phyloP scores from a whole-genome alignment of 1,140 invertebrate species.

The Drosophila biarmipes region DNA sequence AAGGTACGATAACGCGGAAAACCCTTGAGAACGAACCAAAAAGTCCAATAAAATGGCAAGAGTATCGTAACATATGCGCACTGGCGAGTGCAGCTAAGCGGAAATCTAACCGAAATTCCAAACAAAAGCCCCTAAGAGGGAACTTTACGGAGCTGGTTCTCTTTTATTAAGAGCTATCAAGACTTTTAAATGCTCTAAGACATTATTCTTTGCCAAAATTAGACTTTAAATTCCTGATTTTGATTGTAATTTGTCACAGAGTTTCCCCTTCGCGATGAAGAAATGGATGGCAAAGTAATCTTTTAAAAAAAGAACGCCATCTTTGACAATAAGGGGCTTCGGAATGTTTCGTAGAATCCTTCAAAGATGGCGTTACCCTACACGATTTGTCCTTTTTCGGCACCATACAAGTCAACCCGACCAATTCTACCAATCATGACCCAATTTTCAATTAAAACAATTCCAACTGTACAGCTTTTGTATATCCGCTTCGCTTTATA shows the following conservation, averaged over 20 bases:
- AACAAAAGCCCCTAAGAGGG: slow-evolving; percentile 19
- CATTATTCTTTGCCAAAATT: background rate
- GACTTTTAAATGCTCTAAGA: slow-evolving; percentile 9
- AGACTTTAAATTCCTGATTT: background rate
- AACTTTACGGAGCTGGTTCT: slow-evolving; percentile 11
- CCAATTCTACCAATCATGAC: slow-evolving; percentile 20
- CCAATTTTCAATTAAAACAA: slow-evolving; percentile 36
- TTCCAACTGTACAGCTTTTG: slow-evolving; percentile 38
- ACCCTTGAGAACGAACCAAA: slow-evolving; percentile 29
- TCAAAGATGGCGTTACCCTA: no score
- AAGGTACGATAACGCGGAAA: slow-evolving; percentile 27
- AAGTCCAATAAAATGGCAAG: slow-evolving; percentile 23
- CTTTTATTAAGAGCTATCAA: no score
- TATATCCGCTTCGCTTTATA: slow-evolving; percentile 28
- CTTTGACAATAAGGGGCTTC: no score
- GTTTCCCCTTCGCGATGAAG: no score
- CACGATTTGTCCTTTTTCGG: no score
- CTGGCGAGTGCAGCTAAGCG: slow-evolving; percentile 47
- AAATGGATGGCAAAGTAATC: no score
- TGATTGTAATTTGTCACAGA: background rate
- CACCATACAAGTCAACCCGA: no score
- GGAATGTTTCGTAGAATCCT: no score
- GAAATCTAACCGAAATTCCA: slow-evolving; percentile 48
- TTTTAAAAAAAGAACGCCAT: no score
- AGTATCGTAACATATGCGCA: slow-evolving; percentile 21